phyloP scores from a whole-genome alignment of 2,888 invertebrate genomes.

The Nycteola revayana region DNA sequence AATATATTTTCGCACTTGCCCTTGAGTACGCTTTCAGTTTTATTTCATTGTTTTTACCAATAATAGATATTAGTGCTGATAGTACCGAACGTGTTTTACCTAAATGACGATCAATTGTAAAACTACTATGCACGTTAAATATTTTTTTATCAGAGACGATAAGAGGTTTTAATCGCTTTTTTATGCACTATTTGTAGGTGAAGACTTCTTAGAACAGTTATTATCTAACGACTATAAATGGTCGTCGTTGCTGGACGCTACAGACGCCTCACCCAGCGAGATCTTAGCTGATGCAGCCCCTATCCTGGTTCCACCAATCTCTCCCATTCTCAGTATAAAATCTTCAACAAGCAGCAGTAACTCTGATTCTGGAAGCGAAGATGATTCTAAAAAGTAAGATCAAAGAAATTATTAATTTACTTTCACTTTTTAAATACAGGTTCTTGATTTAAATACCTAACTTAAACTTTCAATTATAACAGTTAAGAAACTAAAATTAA shows the following conservation, averaged over 20 bases:
- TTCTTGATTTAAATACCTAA: no score
- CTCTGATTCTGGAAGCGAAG: conserved; percentile 75
- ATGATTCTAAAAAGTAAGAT: conserved; percentile 73
- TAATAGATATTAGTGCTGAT: not conserved
- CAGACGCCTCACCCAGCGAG: conserved; percentile 75
- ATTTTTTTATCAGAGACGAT: conserved; percentile 14
- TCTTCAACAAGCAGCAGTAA: conserved; percentile 66
- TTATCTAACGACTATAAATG: conserved; percentile 66
- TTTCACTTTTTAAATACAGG: conserved; percentile 23
- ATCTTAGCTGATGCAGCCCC: conserved; percentile 75
- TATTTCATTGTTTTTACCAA: conserved; percentile 3
- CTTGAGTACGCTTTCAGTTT: conserved; percentile 53
- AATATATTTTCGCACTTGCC: conserved; percentile 38
- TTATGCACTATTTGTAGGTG: conserved; percentile 42
- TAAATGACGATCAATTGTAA: not conserved
- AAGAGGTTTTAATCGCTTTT: conserved; percentile 9
- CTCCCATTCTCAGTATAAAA: conserved; percentile 60
- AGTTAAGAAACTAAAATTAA: no score
- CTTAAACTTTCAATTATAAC: no score
- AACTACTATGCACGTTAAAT: conserved; percentile 2
- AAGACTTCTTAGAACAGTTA: conserved; percentile 69
- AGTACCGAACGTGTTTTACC: conserved; percentile 1
- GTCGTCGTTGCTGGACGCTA: conserved; percentile 66
- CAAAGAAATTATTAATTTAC: conserved; percentile 6
- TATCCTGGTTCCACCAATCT: conserved; percentile 59